A percentile compares a stretch with the other conserved stretches of the same genome.
Conservation (phyloP, 2,797 vertebrate genomes). For the Scolopax bukidnonensis region DNA sequence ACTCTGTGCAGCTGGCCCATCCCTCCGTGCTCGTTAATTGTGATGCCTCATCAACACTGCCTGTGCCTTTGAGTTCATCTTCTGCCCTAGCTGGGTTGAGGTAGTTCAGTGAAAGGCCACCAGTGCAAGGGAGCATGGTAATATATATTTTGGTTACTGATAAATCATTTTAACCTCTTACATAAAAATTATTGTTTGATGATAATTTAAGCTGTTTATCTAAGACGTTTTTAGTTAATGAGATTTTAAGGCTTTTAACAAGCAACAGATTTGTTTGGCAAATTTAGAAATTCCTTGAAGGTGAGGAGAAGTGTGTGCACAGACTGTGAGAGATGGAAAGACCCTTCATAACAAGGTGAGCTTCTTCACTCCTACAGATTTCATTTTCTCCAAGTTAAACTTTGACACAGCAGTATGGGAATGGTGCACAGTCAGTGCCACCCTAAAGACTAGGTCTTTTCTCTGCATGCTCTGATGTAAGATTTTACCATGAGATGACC, state of each 20-base stretch:
- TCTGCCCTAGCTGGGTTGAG: neutral
- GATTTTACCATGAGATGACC: neutral
- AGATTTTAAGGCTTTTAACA: neutral
- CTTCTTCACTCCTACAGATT: neutral
- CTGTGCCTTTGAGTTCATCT: rapidly evolving
- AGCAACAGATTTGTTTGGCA: neutral
- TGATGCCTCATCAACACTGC: neutral
- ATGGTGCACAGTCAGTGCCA: neutral
- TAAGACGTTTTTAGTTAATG: neutral
- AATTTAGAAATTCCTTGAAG: neutral
- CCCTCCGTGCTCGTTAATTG: rapidly evolving
- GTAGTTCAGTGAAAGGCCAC: neutral
- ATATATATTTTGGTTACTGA: neutral
- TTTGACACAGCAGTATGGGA: neutral
- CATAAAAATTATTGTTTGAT: neutral
- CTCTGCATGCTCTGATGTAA: neutral
- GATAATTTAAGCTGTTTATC: neutral
- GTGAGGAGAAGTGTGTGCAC: neutral
- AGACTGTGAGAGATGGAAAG: neutral
- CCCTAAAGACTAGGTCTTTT: neutral
- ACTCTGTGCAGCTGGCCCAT: neutral
- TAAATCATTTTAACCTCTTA: rapidly evolving
- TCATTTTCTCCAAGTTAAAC: neutral
- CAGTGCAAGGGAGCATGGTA: rapidly evolving
- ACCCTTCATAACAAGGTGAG: neutral